Conservation (phyloP, 2,888 invertebrate genomes). For the Phragmatobia fuliginosa region DNA sequence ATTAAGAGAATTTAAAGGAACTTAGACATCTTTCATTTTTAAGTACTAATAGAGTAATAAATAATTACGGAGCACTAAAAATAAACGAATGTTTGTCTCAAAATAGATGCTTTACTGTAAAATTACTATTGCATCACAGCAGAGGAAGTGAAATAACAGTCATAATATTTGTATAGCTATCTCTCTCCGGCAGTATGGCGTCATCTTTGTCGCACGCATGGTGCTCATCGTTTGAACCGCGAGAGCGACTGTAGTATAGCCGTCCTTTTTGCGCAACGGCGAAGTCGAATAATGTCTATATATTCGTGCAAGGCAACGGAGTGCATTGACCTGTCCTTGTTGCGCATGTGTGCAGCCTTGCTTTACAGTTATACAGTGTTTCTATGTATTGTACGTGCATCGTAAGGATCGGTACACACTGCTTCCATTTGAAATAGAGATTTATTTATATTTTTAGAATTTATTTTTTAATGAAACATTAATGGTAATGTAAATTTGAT, state of each 20-base stretch:
- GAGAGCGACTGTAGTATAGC: conserved; percentile 59
- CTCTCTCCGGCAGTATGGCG: conserved; percentile 70
- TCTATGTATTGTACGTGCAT: conserved; percentile 78
- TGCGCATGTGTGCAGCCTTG: conserved; percentile 84
- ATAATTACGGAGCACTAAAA: conserved; percentile 60
- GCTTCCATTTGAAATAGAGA: conserved; percentile 40
- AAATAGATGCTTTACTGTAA: conserved; percentile 80
- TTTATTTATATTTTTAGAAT: conserved; percentile 38
- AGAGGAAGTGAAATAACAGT: conserved; percentile 85
- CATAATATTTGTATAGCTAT: conserved; percentile 84
- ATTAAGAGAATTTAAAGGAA: not conserved
- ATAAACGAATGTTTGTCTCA: conserved; percentile 77
- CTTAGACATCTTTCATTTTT: conserved; percentile 20
- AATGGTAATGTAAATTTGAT: not conserved
- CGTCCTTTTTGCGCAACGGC: conserved; percentile 61
- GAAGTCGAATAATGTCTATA: conserved; percentile 61
- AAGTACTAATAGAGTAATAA: conserved; percentile 34
- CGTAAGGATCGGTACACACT: conserved; percentile 78
- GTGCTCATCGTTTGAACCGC: conserved; percentile 63
- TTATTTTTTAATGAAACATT: conserved; percentile 19
- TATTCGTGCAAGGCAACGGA: conserved; percentile 84
- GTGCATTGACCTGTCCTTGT: conserved; percentile 87
- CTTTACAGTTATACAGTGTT: conserved; percentile 79
- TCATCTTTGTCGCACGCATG: conserved; percentile 75
- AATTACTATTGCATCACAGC: conserved; percentile 84